Evolutionary conservation across 2,113 vertebrate species (phyloP).

Genomic region (Isichthys henryi): DNA sequence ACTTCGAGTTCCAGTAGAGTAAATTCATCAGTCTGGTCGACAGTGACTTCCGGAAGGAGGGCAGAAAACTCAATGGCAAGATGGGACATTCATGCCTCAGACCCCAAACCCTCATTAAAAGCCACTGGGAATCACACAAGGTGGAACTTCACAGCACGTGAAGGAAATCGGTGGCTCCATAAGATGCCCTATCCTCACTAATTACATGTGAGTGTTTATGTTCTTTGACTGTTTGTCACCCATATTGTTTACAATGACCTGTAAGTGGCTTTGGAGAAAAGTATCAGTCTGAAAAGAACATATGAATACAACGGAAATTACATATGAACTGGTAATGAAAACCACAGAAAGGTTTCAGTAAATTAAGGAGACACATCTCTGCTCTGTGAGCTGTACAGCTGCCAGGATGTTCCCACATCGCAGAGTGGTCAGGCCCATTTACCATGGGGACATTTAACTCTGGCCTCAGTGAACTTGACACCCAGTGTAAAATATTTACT

Average conservation of each 20-base stretch:
- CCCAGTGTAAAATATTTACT: conserved; percentile 4
- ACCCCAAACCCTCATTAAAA: not conserved
- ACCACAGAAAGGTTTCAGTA: not conserved
- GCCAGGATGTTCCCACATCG: not conserved
- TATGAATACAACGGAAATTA: not conserved
- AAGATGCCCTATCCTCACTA: not conserved
- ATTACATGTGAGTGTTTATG: not conserved
- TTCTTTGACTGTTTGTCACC: not conserved
- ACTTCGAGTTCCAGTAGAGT: not conserved
- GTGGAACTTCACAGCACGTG: not conserved
- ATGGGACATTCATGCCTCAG: too few species aligned
- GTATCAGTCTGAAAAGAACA: not conserved
- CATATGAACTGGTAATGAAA: not conserved
- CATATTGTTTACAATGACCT: not conserved
- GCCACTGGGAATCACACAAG: not conserved
- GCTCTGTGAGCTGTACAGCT: not conserved
- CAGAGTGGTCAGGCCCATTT: not conserved
- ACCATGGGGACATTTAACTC: not conserved
- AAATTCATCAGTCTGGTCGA: not conserved
- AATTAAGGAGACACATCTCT: not conserved
- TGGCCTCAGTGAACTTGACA: not conserved
- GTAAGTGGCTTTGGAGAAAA: not conserved
- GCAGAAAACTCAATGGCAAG: not conserved
- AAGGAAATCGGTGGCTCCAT: not conserved
- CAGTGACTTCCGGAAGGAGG: not conserved